Conservation (phyloP, 2,888 invertebrate species). For the Caenorhabditis sulstoni region DNA sequence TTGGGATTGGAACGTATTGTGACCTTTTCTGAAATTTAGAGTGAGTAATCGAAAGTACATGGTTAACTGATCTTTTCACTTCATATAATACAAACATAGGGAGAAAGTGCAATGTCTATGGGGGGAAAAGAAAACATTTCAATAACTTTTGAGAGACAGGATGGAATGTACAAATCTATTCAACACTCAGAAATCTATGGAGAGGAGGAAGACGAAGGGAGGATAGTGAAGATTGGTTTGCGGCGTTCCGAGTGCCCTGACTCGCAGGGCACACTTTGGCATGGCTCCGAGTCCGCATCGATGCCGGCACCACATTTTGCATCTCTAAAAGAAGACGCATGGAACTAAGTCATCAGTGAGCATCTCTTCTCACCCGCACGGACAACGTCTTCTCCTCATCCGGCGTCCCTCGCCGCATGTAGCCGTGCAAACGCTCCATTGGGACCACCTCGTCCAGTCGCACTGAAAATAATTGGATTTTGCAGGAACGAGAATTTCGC, state of each 20-base stretch:
- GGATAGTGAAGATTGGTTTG: conserved; percentile 54
- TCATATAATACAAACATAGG: conserved; percentile 4
- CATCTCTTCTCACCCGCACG: conserved; percentile 60
- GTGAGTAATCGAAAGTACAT: conserved; percentile 4
- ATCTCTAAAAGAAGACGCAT: conserved; percentile 39
- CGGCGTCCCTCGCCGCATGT: conserved; percentile 68
- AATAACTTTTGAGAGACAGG: too few species aligned
- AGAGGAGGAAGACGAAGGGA: conserved; percentile 10
- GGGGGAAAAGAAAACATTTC: background rate
- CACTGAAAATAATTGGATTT: conserved; percentile 55
- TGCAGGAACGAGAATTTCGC: conserved; percentile 9
- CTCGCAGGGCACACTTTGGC: conserved; percentile 48
- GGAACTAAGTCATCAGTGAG: background rate
- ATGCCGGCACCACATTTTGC: conserved; percentile 58
- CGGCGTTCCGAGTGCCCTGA: conserved; percentile 22
- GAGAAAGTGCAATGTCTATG: background rate
- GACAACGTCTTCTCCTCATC: conserved; percentile 68
- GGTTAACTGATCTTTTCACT: conserved; percentile 12
- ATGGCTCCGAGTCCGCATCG: conserved; percentile 62
- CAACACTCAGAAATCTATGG: background rate
- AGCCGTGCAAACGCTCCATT: conserved; percentile 70
- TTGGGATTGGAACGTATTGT: background rate
- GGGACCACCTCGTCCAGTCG: conserved; percentile 72
- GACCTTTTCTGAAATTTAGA: conserved; percentile 7
- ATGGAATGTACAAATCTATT: conserved; percentile 28